A percentile compares a stretch with the other conserved stretches of the same genome.
Conservation (phyloP, 2,113 vertebrate genomes). For the Nyctibius bracteatus region DNA sequence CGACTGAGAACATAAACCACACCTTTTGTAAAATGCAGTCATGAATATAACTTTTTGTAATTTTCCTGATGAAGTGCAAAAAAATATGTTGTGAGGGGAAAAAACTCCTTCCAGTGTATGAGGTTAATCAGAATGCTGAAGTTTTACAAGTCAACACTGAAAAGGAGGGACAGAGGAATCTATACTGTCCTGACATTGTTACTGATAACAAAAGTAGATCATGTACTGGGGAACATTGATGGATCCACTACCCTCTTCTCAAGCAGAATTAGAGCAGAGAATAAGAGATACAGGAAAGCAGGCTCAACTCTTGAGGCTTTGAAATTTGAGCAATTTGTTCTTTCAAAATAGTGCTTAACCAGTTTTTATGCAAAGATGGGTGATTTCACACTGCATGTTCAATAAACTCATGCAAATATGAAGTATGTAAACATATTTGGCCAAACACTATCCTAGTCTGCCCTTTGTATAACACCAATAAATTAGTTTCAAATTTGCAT, state of each 20-base stretch:
- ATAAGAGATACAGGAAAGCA: neutral
- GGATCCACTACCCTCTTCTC: neutral
- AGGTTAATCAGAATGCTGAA: neutral
- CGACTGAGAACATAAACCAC: neutral
- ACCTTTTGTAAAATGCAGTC: constrained; percentile 31
- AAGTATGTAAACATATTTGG: constrained; percentile 59
- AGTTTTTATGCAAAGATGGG: constrained; percentile 47
- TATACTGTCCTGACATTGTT: neutral
- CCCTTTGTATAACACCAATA: constrained; percentile 56
- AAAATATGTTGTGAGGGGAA: neutral
- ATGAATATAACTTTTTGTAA: neutral
- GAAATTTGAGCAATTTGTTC: neutral
- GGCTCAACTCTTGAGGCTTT: neutral
- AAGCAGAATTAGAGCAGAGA: neutral
- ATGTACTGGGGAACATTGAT: neutral
- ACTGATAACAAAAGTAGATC: neutral
- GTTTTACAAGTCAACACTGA: neutral
- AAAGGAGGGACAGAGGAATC: neutral
- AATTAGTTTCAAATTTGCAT: constrained; percentile 58
- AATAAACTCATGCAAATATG: constrained; percentile 38
- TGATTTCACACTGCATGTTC: constrained; percentile 47
- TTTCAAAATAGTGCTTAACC: neutral
- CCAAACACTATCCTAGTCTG: constrained; percentile 41
- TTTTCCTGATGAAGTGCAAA: neutral
- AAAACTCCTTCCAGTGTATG: neutral